Conservation (phyloP, 2,113 vertebrate species). For the Clupea harengus region DNA sequence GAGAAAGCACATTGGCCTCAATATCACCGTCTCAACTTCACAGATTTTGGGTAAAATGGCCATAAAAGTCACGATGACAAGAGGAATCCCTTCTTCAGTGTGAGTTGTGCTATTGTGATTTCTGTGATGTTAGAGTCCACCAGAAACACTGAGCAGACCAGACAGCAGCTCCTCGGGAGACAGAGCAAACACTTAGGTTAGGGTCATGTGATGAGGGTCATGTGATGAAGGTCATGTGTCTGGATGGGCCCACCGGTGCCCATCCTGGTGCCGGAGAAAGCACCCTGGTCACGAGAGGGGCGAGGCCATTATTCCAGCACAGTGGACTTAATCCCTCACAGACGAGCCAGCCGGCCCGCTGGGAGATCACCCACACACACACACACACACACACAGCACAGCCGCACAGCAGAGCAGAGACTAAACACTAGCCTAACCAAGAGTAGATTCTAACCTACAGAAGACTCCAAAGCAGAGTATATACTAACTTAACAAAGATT, state of each 20-base stretch:
- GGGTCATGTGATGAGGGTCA: conserved; percentile 31
- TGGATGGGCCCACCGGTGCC: conserved; percentile 30
- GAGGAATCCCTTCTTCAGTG: too few species aligned
- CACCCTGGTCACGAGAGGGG: conserved; percentile 67
- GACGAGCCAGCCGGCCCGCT: conserved; percentile 31
- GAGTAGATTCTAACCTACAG: too few species aligned
- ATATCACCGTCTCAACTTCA: too few species aligned
- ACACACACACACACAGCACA: not conserved
- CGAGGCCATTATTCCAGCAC: conserved; percentile 66
- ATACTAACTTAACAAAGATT: too few species aligned
- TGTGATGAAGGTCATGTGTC: conserved; percentile 44
- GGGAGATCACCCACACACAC: conserved; percentile 32
- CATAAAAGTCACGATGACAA: too few species aligned
- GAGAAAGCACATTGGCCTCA: too few species aligned
- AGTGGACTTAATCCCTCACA: conserved; percentile 70
- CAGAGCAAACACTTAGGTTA: not conserved
- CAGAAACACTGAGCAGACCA: not conserved
- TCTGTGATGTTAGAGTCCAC: not conserved
- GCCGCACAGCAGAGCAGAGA: too few species aligned
- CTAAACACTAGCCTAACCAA: too few species aligned
- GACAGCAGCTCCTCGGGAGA: not conserved
- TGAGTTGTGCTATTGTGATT: too few species aligned
- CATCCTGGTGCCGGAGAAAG: conserved; percentile 42
- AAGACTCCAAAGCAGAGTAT: too few species aligned
- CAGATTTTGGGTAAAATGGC: too few species aligned